Base-by-base conservation (phyloP, 2,113 vertebrate species). In the Pygoscelis adeliae region DNA sequence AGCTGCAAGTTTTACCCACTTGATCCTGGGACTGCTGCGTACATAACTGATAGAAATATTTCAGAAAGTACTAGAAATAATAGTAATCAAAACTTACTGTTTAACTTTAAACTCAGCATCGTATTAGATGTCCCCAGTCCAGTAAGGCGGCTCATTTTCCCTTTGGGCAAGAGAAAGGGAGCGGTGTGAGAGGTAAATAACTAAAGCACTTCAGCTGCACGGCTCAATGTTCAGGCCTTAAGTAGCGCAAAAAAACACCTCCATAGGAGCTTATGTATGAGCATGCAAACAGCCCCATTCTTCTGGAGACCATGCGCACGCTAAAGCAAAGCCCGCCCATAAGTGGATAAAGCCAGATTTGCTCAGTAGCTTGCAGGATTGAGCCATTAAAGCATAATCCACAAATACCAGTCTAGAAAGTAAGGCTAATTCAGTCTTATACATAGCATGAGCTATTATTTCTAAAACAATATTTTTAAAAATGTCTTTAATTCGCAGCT, bases 341-440 rank as follows among this genome's bases (percentile, higher is more conserved):
- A 85, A 95, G 73, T 74, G 73, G 81, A 90, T 89, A 82, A 95
- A 87, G 34, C 12, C 81, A 87, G 89, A 79, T 93, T 91, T 85
- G 65, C 34, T 85, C 89, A 76, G 63, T 7, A 52, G 72, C 69
- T 78, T 62, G 56, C 29, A 62, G 72, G 61, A 67, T 3, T 78
- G 61, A 89, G 55, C 67, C 65, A 73, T 6, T 1, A 74, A 70
- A 84, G 32, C 38, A 52, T 89, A 96, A 94, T 91, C 77, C 83
- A 79, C 67, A 87, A 84, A 56, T 21, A 91, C 0, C 20, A 66
- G n/a, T 5, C 71, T 23, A 53, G 52, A 74, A 89, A 93, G 56
- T 46, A 70, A 34, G 22, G 62, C 82, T 78, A 55, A 96, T 90
- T 63, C 61, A 89, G 29, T 12, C 9, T 84, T 58, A 74, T 1